Conservation (phyloP, 2,888 invertebrate species). For the Drosophila helvetica region DNA sequence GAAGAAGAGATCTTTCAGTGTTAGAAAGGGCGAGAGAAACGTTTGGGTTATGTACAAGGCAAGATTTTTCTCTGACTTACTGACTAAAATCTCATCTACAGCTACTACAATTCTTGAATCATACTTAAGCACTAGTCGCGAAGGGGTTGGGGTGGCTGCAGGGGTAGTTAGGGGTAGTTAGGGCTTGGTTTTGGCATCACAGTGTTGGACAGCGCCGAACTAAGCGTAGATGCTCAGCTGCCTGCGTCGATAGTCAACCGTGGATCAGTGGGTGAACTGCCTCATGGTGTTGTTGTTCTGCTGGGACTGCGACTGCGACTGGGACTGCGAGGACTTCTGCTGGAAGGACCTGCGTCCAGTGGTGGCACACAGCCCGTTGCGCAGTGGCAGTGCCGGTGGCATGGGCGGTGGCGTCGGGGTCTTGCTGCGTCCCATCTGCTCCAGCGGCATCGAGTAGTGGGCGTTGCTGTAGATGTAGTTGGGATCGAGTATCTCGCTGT, state of each 20-base stretch:
- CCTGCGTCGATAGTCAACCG: conserved; percentile 74
- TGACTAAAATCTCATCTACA: conserved; percentile 17
- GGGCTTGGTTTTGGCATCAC: conserved; percentile 74
- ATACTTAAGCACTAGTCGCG: conserved; percentile 23
- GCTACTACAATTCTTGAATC: conserved; percentile 34
- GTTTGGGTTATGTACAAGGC: conserved; percentile 23
- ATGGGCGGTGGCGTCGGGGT: conserved; percentile 83
- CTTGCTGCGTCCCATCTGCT: conserved; percentile 78
- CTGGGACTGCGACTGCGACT: conserved; percentile 32
- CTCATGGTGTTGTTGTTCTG: conserved; percentile 77
- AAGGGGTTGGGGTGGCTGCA: not conserved
- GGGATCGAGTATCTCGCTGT: conserved; percentile 80
- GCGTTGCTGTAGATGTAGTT: conserved; percentile 83
- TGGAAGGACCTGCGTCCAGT: conserved; percentile 79
- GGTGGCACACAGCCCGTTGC: conserved; percentile 80
- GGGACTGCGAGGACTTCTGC: conserved; percentile 59
- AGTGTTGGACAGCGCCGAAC: conserved; percentile 67
- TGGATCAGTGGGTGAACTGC: conserved; percentile 81
- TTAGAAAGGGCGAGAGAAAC: conserved; percentile 20
- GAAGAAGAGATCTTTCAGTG: conserved; percentile 35
- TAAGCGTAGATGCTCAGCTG: conserved; percentile 80
- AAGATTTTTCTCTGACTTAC: conserved; percentile 23
- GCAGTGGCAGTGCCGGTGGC: conserved; percentile 82
- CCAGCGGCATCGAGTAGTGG: conserved; percentile 83
- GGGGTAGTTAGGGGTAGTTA: conserved; percentile 6